A percentile compares a stretch with the other conserved stretches of the same genome.
These are phyloP conservation scores for Leucophora obtusa DNA, from an alignment of 2,888 invertebrate genomes.

Conservation along the genomic window DNA sequence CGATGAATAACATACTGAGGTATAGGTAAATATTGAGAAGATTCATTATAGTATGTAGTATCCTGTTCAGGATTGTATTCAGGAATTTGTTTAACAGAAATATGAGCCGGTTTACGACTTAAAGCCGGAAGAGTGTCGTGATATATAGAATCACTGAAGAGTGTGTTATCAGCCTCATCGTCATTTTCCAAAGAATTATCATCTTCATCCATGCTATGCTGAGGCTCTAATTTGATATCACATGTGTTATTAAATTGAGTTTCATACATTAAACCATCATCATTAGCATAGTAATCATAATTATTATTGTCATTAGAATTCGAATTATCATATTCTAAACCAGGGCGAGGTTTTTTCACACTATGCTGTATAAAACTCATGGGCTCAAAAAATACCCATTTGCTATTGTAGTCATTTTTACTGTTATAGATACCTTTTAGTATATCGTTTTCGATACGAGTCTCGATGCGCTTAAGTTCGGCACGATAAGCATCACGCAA, in stretches of 20 bases:
- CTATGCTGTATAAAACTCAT: slow-evolving; percentile 62
- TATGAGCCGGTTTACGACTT: not conserved
- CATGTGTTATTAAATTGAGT: slow-evolving; percentile 43
- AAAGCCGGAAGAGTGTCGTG: not conserved
- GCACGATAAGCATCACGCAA: slow-evolving; percentile 68
- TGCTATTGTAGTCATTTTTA: slow-evolving; percentile 47
- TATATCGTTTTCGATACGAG: slow-evolving; percentile 55
- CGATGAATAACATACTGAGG: not conserved
- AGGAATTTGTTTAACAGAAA: not conserved
- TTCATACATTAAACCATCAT: slow-evolving; percentile 18
- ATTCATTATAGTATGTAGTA: not conserved
- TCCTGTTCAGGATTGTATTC: not conserved
- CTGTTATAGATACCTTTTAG: slow-evolving; percentile 43
- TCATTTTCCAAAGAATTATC: not conserved
- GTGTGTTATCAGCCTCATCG: not conserved
- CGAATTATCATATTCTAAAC: slow-evolving; percentile 10
- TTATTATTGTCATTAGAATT: not conserved
- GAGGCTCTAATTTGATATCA: slow-evolving; percentile 66
- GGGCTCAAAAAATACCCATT: slow-evolving; percentile 64
- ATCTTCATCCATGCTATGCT: slow-evolving; percentile 64
- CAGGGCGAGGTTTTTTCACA: slow-evolving; percentile 30
- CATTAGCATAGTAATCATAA: not conserved
- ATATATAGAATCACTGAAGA: not conserved
- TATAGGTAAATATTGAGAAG: not conserved
- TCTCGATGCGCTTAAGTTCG: slow-evolving; percentile 60